Percentiles rank a stretch among this genome's conserved stretches.
Conservation (phyloP, 2,113 vertebrate genomes). For the Oreochromis aureus region DNA sequence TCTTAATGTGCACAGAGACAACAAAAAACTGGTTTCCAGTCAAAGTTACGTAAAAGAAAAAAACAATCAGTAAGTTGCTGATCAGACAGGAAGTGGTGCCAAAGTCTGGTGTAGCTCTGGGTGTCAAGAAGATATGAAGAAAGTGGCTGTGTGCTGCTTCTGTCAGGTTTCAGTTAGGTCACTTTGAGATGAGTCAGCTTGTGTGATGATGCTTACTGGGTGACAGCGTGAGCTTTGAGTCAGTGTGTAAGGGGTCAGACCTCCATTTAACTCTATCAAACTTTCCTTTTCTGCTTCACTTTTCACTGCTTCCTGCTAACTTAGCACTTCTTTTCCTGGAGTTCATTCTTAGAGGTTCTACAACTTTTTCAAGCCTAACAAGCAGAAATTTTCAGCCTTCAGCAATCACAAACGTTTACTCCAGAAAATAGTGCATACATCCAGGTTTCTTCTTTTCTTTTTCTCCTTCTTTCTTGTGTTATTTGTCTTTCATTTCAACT, state of each 20-base stretch:
- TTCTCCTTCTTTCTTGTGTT: not conserved
- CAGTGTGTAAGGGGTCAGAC: not conserved
- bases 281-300: not conserved
- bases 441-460: not conserved
- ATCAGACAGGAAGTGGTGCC: not conserved
- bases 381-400: not conserved
- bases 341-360: not conserved
- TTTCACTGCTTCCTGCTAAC: not conserved
- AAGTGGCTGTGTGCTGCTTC: not conserved
- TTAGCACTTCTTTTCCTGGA: not conserved
- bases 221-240: not conserved
- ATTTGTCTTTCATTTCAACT: not conserved
- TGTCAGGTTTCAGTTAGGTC: not conserved
- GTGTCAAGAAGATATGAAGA: not conserved
- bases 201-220: not conserved
- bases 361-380: not conserved
- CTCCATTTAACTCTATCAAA: not conserved
- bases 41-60: not conserved
- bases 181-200: not conserved
- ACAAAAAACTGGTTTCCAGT: not conserved
- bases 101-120: not conserved
- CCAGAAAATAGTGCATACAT: not conserved
- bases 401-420: not conserved
- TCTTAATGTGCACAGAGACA: not conserved
- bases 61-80: not conserved